Evolutionary conservation across 2,113 vertebrate genomes (phyloP).

Genomic region (Oryzias celebensis): DNA sequence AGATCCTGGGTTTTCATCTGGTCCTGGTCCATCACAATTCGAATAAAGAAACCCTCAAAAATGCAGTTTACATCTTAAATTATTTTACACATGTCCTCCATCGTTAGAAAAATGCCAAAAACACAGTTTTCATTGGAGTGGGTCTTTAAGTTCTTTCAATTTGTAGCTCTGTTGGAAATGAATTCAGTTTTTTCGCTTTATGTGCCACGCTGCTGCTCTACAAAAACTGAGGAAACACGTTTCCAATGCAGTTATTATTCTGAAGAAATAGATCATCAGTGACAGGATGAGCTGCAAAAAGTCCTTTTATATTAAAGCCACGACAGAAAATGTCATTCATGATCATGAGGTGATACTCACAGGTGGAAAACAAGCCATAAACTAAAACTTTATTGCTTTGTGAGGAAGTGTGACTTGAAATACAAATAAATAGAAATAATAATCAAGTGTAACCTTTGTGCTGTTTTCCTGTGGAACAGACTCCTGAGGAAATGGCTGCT

Average conservation of each 20-base stretch:
- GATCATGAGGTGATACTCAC: constrained; percentile 18
- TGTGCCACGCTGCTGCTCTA: constrained; percentile 15
- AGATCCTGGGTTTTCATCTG: no score
- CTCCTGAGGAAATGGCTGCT: constrained; percentile 46
- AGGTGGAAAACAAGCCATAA: constrained; percentile 66
- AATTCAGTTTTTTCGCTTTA: constrained; percentile 3
- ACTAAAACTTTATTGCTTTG: constrained; percentile 42
- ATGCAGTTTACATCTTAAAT: no score
- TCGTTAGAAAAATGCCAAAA: no score
- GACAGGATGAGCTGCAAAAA: constrained; percentile 57
- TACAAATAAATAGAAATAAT: constrained; percentile 32
- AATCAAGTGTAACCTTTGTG: constrained; percentile 35
- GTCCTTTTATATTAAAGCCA: constrained; percentile 39
- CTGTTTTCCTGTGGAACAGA: constrained; percentile 31
- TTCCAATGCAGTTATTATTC: constrained; percentile 19
- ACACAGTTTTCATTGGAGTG: no score
- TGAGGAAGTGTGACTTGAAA: constrained; percentile 50
- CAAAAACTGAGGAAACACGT: constrained; percentile 7
- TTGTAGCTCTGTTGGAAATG: neutral
- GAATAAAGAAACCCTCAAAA: no score
- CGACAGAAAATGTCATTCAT: constrained; percentile 17
- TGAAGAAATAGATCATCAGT: constrained; percentile 11
- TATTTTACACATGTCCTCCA: no score
- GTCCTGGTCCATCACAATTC: no score
- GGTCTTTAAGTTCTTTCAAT: no score